A percentile compares a stretch with the other conserved stretches of the same genome.
phyloP scores from a whole-genome alignment of 2,113 vertebrate species.

The Gymnogyps californianus region DNA sequence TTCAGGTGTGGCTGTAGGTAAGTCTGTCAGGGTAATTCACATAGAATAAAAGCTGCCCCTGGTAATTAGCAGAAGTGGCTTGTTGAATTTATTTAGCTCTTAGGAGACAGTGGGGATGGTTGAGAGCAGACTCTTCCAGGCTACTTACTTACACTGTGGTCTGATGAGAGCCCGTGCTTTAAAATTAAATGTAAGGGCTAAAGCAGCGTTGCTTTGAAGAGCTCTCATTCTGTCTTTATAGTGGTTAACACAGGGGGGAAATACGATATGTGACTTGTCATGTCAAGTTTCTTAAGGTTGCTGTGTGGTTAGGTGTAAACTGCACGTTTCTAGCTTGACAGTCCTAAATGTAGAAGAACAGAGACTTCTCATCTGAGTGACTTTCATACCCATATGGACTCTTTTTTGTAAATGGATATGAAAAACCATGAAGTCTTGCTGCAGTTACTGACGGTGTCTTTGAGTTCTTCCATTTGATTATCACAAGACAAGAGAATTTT shows the following conservation, averaged over 20 bases:
- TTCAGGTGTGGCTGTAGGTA: constrained; percentile 5
- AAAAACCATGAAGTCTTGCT: background rate
- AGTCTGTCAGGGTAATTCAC: background rate
- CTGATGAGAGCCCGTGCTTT: background rate
- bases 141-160: background rate
- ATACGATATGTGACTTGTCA: background rate
- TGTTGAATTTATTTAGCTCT: background rate
- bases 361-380: background rate
- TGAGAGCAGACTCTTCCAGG: background rate
- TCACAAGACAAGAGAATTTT: constrained; percentile 34
- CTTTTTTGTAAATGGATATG: background rate
- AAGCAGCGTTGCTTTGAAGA: background rate
- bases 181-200: background rate
- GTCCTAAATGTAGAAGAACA: background rate
- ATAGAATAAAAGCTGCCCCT: background rate
- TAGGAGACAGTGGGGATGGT: background rate
- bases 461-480: constrained; percentile 34
- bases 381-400: background rate
- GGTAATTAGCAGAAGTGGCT: constrained; percentile 20
- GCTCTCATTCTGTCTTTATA: background rate
- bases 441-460: background rate
- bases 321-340: background rate
- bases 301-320: background rate
- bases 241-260: background rate
- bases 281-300: background rate